Percentiles rank a stretch among this genome's conserved stretches.
Evolutionary conservation across 2,797 vertebrate species (phyloP).

Genomic region (Melanotaenia boesemani): DNA sequence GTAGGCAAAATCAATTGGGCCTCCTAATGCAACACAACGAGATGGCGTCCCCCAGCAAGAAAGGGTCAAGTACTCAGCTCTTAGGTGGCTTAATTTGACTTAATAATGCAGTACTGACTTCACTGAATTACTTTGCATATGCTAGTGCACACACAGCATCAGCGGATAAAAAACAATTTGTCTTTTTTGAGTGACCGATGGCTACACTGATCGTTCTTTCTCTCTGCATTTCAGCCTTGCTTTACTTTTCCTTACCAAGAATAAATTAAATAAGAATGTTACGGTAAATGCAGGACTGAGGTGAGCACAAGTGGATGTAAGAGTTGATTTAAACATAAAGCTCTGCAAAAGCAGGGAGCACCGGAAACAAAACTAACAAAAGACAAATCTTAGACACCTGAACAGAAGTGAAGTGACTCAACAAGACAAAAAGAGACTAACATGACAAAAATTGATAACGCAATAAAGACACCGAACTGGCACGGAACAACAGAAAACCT

Average conservation of each 20-base stretch:
- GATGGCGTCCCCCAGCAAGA: conserved; percentile 50
- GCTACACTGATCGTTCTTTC: conserved; percentile 23
- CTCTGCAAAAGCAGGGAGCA: no score
- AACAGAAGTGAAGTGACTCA: no score
- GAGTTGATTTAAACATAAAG: no score
- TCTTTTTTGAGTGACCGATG: conserved; percentile 58
- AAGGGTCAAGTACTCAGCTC: conserved; percentile 70
- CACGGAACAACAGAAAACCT: no score
- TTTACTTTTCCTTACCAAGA: neutral
- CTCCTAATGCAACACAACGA: conserved; percentile 64
- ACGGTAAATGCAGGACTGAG: no score
- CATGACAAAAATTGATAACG: no score
- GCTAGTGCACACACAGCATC: conserved; percentile 28
- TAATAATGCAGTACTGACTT: conserved; percentile 61
- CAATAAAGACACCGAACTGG: no score
- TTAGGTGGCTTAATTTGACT: conserved; percentile 64
- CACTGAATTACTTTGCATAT: conserved; percentile 44
- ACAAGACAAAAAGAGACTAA: no score
- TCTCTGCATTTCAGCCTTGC: neutral
- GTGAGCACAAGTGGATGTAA: no score
- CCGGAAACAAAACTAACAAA: no score
- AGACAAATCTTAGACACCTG: no score
- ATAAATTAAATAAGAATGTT: conserved; percentile 26
- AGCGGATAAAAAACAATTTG: conserved; percentile 58
- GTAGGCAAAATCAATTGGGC: conserved; percentile 68